Base-by-base conservation (phyloP, 2,888 invertebrate species). In the Ligdia adustata region DNA sequence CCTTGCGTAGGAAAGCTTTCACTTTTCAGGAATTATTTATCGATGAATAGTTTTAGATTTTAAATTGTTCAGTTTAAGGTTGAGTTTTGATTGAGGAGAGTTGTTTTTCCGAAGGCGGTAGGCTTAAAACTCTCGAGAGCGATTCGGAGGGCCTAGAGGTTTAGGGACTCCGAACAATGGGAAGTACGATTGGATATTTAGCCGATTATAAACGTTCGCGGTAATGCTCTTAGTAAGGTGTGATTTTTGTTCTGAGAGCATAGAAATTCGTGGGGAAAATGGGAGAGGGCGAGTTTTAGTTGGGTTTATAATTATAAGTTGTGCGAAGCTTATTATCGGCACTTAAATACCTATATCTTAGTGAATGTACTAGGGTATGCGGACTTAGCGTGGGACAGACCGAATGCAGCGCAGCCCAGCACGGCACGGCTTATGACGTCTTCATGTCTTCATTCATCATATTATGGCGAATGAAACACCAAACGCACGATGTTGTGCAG, bases 131-230 rank as follows among this genome's bases (percentile, higher is more conserved):
- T 88, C 83, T 80, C 73, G 79, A 79, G 86, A 85, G 82, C 86
- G 82, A 87, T 88, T 85, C 76, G 70, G 76, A 74, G 84, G 84
- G 79, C 71, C 70, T 68, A 69, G 66, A 75, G 78, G 82, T 75
- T 82, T 84, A 81, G 79, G 79, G 78, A 82, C 71, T 79, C 69
- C 75, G 75, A 83, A 90, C 89, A 88, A 88, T 88, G 75, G 86
- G 79, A 80, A 82, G 81, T 84, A 83, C 87, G 79, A 84, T 89
- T 86, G 87, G 83, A 89, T 89, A 89, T 87, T 89, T 81, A 89
- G 87, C 82, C 86, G 89, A 88, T 89, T 90, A 90, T 87, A 80
- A 86, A 75, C 73, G 79, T 80, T 79, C 64, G 52, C 58, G 61
- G 71, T 88, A 90, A 90, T 88, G 85, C 88, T 87, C 85, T 89